A percentile compares a stretch with the other conserved stretches of the same genome.
Evolutionary conservation across 1,140 invertebrate species (phyloP).

Genomic region (Anastrepha ludens): DNA sequence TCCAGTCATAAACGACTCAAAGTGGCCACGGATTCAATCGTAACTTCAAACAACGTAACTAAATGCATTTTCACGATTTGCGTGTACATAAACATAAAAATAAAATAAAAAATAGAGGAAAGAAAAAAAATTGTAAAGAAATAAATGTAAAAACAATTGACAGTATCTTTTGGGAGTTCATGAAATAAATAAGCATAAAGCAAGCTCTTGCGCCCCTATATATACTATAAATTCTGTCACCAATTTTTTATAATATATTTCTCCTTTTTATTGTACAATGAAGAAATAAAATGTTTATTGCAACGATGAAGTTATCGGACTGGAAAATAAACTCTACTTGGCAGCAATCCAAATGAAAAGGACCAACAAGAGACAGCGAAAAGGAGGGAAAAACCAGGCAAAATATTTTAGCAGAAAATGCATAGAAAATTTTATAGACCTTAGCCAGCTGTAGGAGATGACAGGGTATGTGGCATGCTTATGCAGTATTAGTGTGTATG

Average conservation of each 20-base stretch:
- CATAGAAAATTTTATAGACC: conserved; percentile 25
- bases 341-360: conserved; percentile 41
- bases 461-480: not conserved
- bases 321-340: conserved; percentile 52
- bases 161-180: conserved; percentile 39
- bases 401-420: conserved; percentile 10
- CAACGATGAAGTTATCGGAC: conserved; percentile 50
- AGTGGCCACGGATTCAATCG: not conserved
- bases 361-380: conserved; percentile 16
- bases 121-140: conserved; percentile 29
- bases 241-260: conserved; percentile 32
- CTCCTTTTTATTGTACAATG: not conserved
- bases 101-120: conserved; percentile 25
- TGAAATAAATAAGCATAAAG: conserved; percentile 33
- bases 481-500: not conserved
- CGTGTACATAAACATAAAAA: conserved; percentile 10
- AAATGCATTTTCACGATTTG: conserved; percentile 41
- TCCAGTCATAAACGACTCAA: not conserved
- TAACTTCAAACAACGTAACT: conserved; percentile 29
- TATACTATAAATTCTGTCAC: conserved; percentile 30
- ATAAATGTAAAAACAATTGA: conserved; percentile 49
- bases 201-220: not conserved
- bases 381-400: not conserved
- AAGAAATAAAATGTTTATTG: conserved; percentile 52
- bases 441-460: not conserved